Evolutionary conservation across 1,140 invertebrate species (phyloP).

Genomic region (Drosophila pachea): DNA sequence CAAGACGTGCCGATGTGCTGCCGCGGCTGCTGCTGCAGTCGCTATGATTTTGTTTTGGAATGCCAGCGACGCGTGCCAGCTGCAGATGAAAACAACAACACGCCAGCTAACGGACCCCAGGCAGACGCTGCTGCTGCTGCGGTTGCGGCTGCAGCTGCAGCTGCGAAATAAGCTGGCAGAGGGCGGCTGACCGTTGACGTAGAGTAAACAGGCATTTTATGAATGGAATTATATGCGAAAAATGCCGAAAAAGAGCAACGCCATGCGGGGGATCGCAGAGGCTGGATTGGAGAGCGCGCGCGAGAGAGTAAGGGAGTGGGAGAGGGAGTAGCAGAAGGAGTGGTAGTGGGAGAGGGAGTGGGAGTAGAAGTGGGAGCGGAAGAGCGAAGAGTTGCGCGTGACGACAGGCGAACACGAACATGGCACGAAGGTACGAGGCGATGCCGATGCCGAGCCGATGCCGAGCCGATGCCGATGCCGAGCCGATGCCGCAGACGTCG

Average conservation of each 20-base stretch:
- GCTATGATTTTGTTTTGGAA: constrained; percentile 33
- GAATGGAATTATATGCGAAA: constrained; percentile 68
- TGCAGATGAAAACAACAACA: constrained; percentile 28
- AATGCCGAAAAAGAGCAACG: constrained; percentile 26
- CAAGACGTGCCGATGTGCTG: constrained; percentile 44
- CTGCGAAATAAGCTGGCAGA: constrained; percentile 26
- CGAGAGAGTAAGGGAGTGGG: constrained; percentile 2
- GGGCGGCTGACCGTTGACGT: background rate
- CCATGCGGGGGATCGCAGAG: constrained; percentile 18
- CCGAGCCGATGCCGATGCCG: constrained; percentile 1
- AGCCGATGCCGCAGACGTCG: too few species aligned
- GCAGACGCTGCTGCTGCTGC: constrained; percentile 10
- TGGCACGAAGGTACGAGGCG: too few species aligned
- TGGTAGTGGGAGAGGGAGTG: background rate
- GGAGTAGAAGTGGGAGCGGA: background rate
- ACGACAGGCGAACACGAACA: constrained; percentile 17
- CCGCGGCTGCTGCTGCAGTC: constrained; percentile 1
- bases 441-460: constrained; percentile 7
- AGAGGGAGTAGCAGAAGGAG: background rate
- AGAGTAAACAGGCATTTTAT: constrained; percentile 56
- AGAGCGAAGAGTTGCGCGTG: background rate
- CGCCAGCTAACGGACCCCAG: constrained; percentile 17
- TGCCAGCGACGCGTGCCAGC: constrained; percentile 40
- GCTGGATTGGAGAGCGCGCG: background rate
- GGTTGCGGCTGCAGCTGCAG: constrained; percentile 38